Evolutionary conservation across 2,797 vertebrate species (phyloP), one percentile per base, ranked within the genome.

Genomic region (Myotis findleyi): DNA sequence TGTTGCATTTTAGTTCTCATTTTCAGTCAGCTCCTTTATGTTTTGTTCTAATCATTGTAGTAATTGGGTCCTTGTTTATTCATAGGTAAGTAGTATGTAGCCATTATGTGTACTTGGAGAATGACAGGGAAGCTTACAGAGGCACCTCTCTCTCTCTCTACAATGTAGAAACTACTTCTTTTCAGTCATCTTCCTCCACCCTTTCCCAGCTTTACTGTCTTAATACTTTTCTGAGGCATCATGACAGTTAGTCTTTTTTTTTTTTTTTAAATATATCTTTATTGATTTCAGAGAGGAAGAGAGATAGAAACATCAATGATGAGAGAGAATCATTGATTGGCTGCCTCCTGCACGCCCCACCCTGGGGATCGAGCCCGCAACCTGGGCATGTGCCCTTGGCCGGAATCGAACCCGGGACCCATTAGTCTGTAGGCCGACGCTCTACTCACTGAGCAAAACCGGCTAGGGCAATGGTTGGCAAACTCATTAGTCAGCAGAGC

Each of bases 1-100:
- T 86, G 17, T 57, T 82, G 77, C 51, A n/a, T 51, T 82, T 92
- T 76, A 84, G 16, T 80, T 96, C 51, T 75, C 25, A 51, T 75
- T 87, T 95, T 95, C 11, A 82, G 18, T 91, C 16, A 96, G 0
- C 68, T 81, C 23, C 10, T 93, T 12, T 38, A 62, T 77, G 27
- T 93, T 83, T 94, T 75, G 23, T 89, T 93, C 44, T 92, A 51
- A 51, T 82, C 57, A 49, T 36, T 62, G 17, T 73, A 80, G 16
- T 79, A 17, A 44, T 79, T 9, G 57, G 64, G 21, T 64, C 55
- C 41, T 91, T 21, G 2, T 79, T 84, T 76, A 25, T 87, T 87
- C 57, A 36, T 57, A 21, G 12, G 14, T 82, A 77, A 94, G 55
- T 18, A 47, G 1, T 21, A 5, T 59, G 4, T 36, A 55, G 33